These are phyloP conservation scores for Pygoscelis adeliae DNA, from an alignment of 2,113 vertebrate genomes.

Conservation along the genomic window DNA sequence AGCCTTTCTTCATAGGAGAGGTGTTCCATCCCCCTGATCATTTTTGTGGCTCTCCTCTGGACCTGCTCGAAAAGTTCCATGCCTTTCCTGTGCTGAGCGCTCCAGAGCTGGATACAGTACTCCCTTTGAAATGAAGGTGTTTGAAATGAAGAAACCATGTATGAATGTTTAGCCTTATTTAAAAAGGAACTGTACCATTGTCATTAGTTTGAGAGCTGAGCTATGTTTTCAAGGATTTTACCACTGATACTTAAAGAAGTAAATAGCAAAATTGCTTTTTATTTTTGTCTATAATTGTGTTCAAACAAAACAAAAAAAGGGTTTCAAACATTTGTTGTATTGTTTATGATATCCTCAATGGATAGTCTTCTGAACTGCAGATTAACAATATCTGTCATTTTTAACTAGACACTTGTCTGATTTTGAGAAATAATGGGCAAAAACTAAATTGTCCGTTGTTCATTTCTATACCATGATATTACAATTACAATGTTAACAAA, in stretches of 20 bases:
- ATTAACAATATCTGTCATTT: neutral
- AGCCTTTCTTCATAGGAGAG: no score
- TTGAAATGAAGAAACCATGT: neutral
- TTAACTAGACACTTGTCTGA: neutral
- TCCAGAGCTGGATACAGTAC: no score
- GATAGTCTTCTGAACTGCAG: neutral
- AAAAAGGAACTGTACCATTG: neutral
- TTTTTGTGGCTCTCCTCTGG: no score
- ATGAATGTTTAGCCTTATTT: neutral
- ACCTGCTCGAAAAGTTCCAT: no score
- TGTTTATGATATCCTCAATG: neutral
- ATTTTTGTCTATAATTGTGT: neutral
- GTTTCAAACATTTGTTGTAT: neutral
- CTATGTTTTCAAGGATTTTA: neutral
- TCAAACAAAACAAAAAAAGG: neutral
- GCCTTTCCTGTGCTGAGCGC: no score
- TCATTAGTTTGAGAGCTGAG: neutral
- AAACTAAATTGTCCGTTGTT: neutral
- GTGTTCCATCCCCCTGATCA: no score
- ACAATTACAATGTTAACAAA: neutral
- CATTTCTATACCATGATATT: neutral
- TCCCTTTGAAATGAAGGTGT: no score
- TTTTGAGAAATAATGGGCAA: neutral
- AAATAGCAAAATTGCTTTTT: neutral
- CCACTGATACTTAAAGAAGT: neutral